Evolutionary conservation across 2,797 vertebrate genomes (phyloP).

Genomic region (Acrocephalus scirpaceus): DNA sequence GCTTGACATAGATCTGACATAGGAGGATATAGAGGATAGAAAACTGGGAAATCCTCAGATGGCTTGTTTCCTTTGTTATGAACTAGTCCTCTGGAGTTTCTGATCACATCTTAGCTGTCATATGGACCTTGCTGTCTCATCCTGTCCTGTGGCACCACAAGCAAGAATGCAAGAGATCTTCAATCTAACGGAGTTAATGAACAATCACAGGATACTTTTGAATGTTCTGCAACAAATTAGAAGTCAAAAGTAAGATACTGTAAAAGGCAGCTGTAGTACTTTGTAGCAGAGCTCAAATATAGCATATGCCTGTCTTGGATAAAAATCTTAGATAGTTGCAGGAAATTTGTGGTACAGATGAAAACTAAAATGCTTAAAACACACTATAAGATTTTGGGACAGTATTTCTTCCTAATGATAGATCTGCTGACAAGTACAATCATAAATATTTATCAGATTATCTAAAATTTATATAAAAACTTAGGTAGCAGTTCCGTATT

Average conservation of each 20-base stretch:
- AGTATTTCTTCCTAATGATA: not conserved
- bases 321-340: not conserved
- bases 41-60: not conserved
- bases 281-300: not conserved
- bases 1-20: not conserved
- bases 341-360: not conserved
- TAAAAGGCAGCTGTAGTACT: not conserved
- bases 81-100: not conserved
- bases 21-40: not conserved
- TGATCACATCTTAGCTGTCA: not conserved
- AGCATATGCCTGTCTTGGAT: not conserved
- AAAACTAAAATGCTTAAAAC: not conserved
- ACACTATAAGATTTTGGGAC: fast-evolving
- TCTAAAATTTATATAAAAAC: not conserved
- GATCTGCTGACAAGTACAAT: not conserved
- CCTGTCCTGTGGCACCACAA: not conserved
- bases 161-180: not conserved
- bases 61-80: not conserved
- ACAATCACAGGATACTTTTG: not conserved
- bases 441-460: not conserved
- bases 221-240: not conserved
- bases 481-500: not conserved
- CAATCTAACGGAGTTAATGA: not conserved
- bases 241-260: not conserved
- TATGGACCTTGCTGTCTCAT: not conserved